Base-by-base conservation (phyloP, 2,797 vertebrate genomes). In the Masticophis lateralis region DNA sequence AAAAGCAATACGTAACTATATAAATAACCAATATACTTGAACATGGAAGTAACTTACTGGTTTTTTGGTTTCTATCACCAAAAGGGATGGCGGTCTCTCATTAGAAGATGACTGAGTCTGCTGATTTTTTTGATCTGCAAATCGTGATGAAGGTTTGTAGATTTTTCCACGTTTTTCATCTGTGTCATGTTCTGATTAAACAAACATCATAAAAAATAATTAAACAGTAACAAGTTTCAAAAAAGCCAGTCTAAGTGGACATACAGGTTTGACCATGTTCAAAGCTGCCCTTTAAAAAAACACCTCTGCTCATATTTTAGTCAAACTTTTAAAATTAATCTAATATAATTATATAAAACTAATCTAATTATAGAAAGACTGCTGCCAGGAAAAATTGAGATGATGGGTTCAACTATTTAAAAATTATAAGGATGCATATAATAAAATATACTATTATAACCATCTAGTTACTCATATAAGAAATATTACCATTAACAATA, bases 121-220 rank as follows among this genome's bases (percentile, higher is more conserved):
- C 51, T 97, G 98, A 92, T 95, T 97, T 98, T 99, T 99, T 86
- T 98, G 97, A 97, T 98, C 98, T 59, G 97, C 96, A 97, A 99
- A 98, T 92, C 99, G 98, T 60, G 99, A 99, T 57, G 99, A 99
- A 63, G 99, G 99, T 95, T 99, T 99, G 97, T 99, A 99, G 94
- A 99, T 98, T 97, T 99, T 99, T 95, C 99, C 99, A 97, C 96
- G 98, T 97, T 99, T 99, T 1, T 99, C 99, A 97, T 99, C 99
- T 47, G 98, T 96, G 95, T 98, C 98, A 91, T 98, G 96, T 97
- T 99, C 99, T 92, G 99, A 99, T 99, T 98, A 95, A 98, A 98
- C 59, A 97, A 95, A 96, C 56, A 0, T 25, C 93, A 91, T 92
- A 51, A 74, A 74, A 93, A 86, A 60, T 89, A 63, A 10, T 92